Evolutionary conservation across 2,888 invertebrate species (phyloP), one percentile per base, ranked within the genome.

Genomic region (Dynastes maya): DNA sequence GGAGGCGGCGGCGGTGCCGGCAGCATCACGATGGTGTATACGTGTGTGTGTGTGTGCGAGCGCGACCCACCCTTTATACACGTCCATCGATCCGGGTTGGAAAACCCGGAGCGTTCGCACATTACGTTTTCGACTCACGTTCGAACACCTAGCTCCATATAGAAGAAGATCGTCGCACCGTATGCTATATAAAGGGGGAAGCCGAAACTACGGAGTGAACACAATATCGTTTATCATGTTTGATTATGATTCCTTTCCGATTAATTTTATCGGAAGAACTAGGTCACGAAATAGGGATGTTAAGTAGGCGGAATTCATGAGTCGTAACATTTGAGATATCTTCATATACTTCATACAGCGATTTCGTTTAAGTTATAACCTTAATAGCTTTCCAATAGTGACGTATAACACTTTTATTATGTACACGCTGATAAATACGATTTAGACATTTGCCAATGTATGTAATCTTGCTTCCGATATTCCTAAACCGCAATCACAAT

Each of bases 61-160:
- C 45, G 45, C 78, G 80, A 77, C 80, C 79, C 84, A 84, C 83
- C 83, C 84, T 84, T 84, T 83, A 86, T 86, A 74, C 63, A 74
- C 72, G 72, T 74, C 63, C 72, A 74, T 74, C 72, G 72, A 74
- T 74, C 72, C 72, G 61, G 61, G 72, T 61, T 71, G 71, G 72
- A 63, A 68, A 51, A 61, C 72, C 81, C 79, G 80, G 81, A 78
- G 83, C 82, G 72, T 74, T 74, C 83, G 84, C 85, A 85, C 83
- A 85, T 85, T 86, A 84, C 83, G 83, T 85, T 85, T 86, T 85
- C 86, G 84, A 83, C 86, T 86, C 87, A 86, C 87, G 87, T 86
- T 81, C 85, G 83, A 84, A 86, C 85, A 86, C 86, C 84, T 85
- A 84, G 85, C 85, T 84, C 83, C 72, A 53, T 71, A 64, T 63